Conservation (phyloP, 2,113 vertebrate species). For the Formicarius rufipectus region DNA sequence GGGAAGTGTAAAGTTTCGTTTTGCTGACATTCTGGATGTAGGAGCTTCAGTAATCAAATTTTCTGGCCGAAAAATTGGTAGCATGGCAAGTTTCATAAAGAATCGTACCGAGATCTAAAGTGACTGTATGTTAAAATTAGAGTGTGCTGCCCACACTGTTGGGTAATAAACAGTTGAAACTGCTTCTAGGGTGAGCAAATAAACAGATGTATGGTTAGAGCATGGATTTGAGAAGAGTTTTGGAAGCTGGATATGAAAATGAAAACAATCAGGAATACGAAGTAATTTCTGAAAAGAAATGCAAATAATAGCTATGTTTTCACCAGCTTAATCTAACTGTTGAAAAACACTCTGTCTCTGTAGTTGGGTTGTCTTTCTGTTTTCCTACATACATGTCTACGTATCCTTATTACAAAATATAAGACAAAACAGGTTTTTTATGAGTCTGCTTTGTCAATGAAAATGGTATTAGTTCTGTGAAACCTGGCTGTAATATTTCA, state of each 20-base stretch:
- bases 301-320: not conserved
- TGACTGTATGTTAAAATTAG: not conserved
- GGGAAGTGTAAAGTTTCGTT: not conserved
- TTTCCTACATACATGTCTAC: not conserved
- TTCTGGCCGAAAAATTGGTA: not conserved
- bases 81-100: not conserved
- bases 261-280: not conserved
- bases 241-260: not conserved
- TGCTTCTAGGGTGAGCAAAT: not conserved
- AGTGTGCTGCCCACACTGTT: not conserved
- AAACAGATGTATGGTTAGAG: not conserved
- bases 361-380: not conserved
- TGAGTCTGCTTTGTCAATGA: rapidly evolving
- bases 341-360: not conserved
- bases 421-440: not conserved
- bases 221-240: not conserved
- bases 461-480: not conserved
- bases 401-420: not conserved
- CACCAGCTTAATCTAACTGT: not conserved
- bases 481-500: not conserved
- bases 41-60: not conserved
- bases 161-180: not conserved
- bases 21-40: not conserved
- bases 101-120: not conserved
- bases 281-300: not conserved